A percentile compares a stretch with the other conserved stretches of the same genome.
Conservation (phyloP, 1,140 invertebrate genomes). For the Propsilocerus akamusi region DNA sequence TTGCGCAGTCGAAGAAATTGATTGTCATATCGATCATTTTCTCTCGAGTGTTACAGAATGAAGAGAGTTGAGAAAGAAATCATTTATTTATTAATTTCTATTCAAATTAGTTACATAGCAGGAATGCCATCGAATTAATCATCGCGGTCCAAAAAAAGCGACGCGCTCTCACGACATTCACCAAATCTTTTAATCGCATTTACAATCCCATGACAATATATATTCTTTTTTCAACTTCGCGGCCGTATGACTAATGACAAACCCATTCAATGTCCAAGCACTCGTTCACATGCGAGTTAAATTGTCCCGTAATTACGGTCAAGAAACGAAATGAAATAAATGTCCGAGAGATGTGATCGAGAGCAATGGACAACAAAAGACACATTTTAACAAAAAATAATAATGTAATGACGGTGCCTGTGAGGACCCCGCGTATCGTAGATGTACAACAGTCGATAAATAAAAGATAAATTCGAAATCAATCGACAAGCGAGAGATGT, state of each 20-base stretch:
- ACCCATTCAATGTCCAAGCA: background rate
- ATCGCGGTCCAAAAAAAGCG: no score
- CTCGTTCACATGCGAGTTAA: background rate
- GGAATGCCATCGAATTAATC: background rate
- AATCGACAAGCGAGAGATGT: no score
- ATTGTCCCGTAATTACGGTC: constrained; percentile 1
- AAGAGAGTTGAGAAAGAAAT: no score
- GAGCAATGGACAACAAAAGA: no score
- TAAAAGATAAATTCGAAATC: background rate
- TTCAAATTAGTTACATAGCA: background rate
- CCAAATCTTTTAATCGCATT: constrained; percentile 3
- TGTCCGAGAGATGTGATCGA: background rate
- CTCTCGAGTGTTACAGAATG: background rate
- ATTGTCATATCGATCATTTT: constrained; percentile 2
- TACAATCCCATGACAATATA: background rate
- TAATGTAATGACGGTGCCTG: no score
- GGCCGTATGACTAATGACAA: constrained; percentile 2
- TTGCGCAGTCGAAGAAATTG: background rate
- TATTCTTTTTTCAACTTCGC: background rate
- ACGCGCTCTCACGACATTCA: background rate
- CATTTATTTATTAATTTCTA: background rate
- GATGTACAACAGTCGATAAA: background rate
- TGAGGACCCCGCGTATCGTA: background rate
- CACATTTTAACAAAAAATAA: no score
- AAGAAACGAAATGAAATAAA: background rate